Evolutionary conservation across 1,140 invertebrate genomes (phyloP), one percentile per base, ranked within the genome.

Genomic region (Ericerus pela): DNA sequence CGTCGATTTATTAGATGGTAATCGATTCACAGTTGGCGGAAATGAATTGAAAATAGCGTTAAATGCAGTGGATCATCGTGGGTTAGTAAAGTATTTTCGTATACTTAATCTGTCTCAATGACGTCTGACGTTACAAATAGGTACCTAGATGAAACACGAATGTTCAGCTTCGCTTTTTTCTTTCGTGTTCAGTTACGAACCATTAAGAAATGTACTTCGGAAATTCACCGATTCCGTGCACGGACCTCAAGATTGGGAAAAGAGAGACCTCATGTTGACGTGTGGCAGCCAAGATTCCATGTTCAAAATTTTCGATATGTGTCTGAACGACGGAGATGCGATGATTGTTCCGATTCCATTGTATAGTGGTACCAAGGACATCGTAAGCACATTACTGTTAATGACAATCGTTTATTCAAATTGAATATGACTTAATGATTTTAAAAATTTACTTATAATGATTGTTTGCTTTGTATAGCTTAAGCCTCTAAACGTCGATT

Each of bases 241-340:
- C 63, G 71, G 76, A 3, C 80, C 82, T 1, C 81, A 83, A 11
- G 68, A 74, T 2, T 77, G 78, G 70, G 70, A 74, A 16, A 70
- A 75, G 1, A 71, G 72, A 1, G 79, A 82, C 53, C 64, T 84
- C 6, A 66, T 84, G 28, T 71, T 87, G 11, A 83, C 82, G 1
- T 75, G 76, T 58, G 85, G 84, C 10, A 76, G 79, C 51, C 84
- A 86, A 68, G 83, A 87, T 70, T 84, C 81, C 12, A 74, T 88
- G 57, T 81, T 80, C 66, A 82, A 83, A 68, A 74, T 76, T 55
- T 68, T 84, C 2, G 80, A 85, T 59, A 74, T 84, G 68, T 70
- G 80, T 43, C 63, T 83, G 55, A 70, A 76, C 33, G 73, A 73
- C 16, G 80, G 79, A 1, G 82, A 85, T 64, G 70, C 79, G 6